Conservation (phyloP, 2,113 vertebrate genomes). For the Strix uralensis region DNA sequence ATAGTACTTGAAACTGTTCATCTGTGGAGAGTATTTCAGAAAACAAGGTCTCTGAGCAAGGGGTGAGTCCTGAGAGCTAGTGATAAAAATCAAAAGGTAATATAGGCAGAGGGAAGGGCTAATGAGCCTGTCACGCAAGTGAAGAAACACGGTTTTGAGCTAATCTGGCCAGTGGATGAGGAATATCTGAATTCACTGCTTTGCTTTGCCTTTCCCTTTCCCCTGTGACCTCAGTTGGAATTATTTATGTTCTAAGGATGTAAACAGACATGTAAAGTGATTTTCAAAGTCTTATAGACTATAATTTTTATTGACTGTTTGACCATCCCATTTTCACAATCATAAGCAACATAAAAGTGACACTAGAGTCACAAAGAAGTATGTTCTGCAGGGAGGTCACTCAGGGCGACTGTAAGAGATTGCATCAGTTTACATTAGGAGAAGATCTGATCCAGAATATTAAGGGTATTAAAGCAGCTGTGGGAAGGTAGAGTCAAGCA, state of each 20-base stretch:
- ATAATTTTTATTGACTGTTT: background rate
- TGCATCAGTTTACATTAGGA: background rate
- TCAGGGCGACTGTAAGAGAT: background rate
- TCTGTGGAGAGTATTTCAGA: background rate
- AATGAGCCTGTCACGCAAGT: rapidly evolving
- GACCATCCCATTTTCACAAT: background rate
- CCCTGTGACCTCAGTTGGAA: background rate
- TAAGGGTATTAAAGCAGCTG: background rate
- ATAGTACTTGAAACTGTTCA: background rate
- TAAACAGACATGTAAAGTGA: background rate
- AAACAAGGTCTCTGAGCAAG: background rate
- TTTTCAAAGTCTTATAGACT: background rate
- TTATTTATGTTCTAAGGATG: background rate
- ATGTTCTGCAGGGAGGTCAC: background rate
- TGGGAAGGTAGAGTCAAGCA: background rate
- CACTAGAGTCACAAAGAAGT: background rate
- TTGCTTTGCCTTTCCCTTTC: background rate
- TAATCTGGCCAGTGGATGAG: background rate
- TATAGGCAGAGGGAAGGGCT: background rate
- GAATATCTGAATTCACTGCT: background rate
- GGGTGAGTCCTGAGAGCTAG: background rate
- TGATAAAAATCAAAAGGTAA: background rate
- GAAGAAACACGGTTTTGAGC: background rate
- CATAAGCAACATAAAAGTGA: background rate
- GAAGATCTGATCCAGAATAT: background rate